These are phyloP conservation scores for Cryptosula pallasiana DNA, from an alignment of 2,888 invertebrate genomes.

Conservation along the genomic window DNA sequence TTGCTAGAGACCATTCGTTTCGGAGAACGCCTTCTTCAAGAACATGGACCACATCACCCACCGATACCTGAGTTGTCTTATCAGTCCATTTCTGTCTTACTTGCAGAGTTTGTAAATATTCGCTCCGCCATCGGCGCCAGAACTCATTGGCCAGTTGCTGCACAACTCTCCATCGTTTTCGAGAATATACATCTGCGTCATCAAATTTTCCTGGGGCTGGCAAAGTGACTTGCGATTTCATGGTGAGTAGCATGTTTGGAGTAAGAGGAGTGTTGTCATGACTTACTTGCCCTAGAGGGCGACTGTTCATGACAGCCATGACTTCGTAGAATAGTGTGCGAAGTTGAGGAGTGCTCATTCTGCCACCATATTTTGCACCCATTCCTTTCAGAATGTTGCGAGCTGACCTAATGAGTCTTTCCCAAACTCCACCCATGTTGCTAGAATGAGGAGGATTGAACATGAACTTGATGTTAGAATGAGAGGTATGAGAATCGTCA, in stretches of 20 bases:
- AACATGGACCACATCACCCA: conserved; percentile 20
- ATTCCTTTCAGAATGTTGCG: conserved; percentile 13
- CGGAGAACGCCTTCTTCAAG: background rate
- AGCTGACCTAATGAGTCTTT: conserved; percentile 3
- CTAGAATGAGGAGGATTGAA: no score
- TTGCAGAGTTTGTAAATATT: conserved; percentile 9
- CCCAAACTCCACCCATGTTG: no score
- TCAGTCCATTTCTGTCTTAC: conserved; percentile 15
- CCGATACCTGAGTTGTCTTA: conserved; percentile 5
- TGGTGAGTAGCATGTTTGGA: no score
- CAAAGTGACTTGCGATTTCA: no score
- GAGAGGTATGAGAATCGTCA: conserved; percentile 16
- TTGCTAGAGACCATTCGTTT: conserved; percentile 9
- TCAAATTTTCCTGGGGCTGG: no score
- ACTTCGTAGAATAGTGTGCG: conserved; percentile 15
- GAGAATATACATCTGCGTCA: background rate
- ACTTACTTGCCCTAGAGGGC: conserved; percentile 7
- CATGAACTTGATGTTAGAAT: conserved; percentile 15
- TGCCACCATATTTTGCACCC: background rate
- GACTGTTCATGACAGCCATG: conserved; percentile 12
- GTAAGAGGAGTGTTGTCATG: no score
- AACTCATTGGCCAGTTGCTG: conserved; percentile 6
- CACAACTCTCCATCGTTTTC: conserved; percentile 13
- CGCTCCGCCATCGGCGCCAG: conserved; percentile 12
- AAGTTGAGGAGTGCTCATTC: conserved; percentile 5